Evolutionary conservation across 2,797 vertebrate species (phyloP).

Genomic region (Eidolon dupreanum): DNA sequence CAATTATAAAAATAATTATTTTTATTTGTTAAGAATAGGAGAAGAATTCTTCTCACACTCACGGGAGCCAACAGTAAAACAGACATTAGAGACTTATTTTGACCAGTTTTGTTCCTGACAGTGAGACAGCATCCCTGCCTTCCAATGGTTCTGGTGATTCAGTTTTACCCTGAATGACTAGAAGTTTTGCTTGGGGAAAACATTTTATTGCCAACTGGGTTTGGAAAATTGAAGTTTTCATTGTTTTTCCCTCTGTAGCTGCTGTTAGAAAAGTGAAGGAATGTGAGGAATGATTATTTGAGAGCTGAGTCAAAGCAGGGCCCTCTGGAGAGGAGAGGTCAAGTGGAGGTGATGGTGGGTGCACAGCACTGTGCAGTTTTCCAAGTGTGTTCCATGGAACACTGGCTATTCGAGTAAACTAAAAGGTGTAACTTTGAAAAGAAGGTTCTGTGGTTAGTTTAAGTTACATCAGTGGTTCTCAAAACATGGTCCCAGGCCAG

Average conservation of each 20-base stretch:
- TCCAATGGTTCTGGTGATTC: not conserved
- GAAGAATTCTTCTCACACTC: not conserved
- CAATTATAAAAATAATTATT: not conserved
- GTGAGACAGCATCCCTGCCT: not conserved
- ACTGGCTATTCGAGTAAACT: not conserved
- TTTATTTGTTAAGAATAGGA: not conserved
- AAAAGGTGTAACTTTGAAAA: not conserved
- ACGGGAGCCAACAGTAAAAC: not conserved
- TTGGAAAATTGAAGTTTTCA: conserved; percentile 23
- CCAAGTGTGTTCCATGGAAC: not conserved
- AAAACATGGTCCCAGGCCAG: not conserved
- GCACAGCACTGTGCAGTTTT: not conserved
- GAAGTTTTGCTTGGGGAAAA: not conserved
- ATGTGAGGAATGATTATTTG: not conserved
- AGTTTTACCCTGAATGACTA: not conserved
- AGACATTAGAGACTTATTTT: not conserved
- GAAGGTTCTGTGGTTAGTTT: not conserved
- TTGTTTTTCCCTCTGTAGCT: not conserved
- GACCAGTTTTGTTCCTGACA: not conserved
- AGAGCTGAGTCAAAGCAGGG: not conserved
- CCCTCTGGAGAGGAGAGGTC: not conserved
- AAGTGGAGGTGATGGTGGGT: fast-evolving
- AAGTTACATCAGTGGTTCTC: not conserved
- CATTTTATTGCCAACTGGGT: not conserved
- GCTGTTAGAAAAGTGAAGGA: not conserved